Conservation (phyloP, 2,888 invertebrate species). For the Xiphydria camelus region DNA sequence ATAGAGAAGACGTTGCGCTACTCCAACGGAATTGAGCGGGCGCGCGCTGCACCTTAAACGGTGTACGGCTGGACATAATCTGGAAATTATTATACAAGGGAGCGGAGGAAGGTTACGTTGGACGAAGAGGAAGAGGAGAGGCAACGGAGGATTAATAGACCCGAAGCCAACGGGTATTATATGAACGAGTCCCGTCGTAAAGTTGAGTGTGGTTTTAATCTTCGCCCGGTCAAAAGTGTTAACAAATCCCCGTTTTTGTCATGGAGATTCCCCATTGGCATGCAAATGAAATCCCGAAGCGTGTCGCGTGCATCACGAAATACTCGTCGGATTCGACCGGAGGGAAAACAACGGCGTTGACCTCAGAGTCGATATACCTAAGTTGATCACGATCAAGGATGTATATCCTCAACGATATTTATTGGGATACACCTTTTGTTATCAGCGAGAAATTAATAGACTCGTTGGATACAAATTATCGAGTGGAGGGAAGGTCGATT, state of each 20-base stretch:
- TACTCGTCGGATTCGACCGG: no score
- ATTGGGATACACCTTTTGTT: background rate
- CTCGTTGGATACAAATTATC: no score
- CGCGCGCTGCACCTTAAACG: no score
- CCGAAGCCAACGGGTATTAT: no score
- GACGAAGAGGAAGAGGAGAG: background rate
- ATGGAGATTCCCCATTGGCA: background rate
- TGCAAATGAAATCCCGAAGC: background rate
- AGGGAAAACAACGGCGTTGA: no score
- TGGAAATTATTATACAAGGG: background rate
- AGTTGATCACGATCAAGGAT: no score
- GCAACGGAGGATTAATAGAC: background rate
- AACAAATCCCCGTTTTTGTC: conserved; percentile 2
- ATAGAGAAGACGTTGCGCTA: no score
- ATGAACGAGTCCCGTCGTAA: no score
- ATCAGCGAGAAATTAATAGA: background rate
- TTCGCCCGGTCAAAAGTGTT: background rate
- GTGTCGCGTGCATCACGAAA: background rate
- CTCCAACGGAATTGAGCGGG: no score
- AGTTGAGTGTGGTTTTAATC: background rate
- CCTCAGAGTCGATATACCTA: background rate
- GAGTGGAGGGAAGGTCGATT: no score
- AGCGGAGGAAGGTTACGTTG: no score
- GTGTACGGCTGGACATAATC: background rate
- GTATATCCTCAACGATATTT: conserved; percentile 1